Base-by-base conservation (phyloP, 2,113 vertebrate genomes). In the Phodopus roborovskii region DNA sequence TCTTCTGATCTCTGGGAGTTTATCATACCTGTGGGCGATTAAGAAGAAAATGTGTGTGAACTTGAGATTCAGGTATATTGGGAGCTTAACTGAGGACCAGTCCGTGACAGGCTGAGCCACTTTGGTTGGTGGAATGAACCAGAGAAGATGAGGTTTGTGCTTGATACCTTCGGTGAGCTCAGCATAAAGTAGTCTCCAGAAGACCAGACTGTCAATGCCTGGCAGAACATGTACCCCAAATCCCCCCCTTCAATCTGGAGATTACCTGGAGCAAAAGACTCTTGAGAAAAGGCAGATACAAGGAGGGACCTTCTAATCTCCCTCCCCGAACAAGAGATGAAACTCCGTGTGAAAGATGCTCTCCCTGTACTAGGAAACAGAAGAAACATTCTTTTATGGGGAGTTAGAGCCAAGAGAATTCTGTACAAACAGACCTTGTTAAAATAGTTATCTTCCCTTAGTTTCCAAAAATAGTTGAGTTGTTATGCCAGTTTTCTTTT, bases 331-430 rank as follows among this genome's bases (percentile, higher is more conserved):
- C 24, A 73, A 60, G 87, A 87, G 88, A 81, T 90, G 73, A 79
- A 30, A 73, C n/a, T 73, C n/a, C 24, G 2, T 58, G 22, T 33
- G 39, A 74, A 91, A 87, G 92, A 81, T 58, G 19, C 17, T 88
- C 74, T 91, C 39, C 58, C 66, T 74, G 74, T 60, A 68, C 45
- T 33, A 68, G 56, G 66, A 60, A 13, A 62, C 7, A 79, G 81
- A 91, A 73, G 81, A 81, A 87, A 58, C 66, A 87, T 96, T 96
- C 36, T 78, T 75, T 82, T 30, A 33, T n/a, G n/a, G 50, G n/a
- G n/a, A 66, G 48, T 88, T 39, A 45, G 45, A 82, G 39, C 75
- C 82, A 91, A 88, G 68, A 42, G 48, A 91, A 88, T 88, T 81
- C 75, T n/a, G 42, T 50, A 87, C 66, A 58, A 95, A 92, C n/a